Evolutionary conservation across 2,113 vertebrate genomes (phyloP), one percentile per base, ranked within the genome.

Genomic region (Tringa solitaria): DNA sequence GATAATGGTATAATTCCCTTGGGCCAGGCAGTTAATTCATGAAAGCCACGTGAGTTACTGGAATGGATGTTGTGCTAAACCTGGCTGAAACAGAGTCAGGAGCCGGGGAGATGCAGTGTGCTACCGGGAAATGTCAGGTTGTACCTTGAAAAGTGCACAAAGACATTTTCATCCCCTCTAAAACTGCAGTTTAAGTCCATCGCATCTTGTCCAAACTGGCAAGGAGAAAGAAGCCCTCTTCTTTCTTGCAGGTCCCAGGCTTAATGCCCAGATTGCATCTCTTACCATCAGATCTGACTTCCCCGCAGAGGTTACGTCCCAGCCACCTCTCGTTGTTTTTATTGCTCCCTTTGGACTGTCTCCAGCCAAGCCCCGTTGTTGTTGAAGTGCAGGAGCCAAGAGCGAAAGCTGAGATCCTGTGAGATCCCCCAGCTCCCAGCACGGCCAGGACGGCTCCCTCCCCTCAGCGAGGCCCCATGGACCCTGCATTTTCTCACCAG

Each of bases 401-500:
- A 43, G 12, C 3, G 6, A 70, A 78, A 9, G 4, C 23, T 61
- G 59, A 61, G 59, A 61, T 37, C 39, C 28, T 10, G 0, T 17
- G 50, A 10, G 18, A 32, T 51, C 18, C 15, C 8, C 37, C 27
- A 33, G 35, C 30, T 87, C 39, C 37, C 35, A 26, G 60, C 0
- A 0, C 5, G 24, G 73, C 50, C 0, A 0, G 39, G 50, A 56
- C 0, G 0, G 32, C 22, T 72, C 45, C n/a, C 28, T 54, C 14
- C 0, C 39, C 64, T 46, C 39, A 32, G 8, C 0, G 14, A 77
- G 63, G 22, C 9, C 22, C 41, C 30, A 11, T 1, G 1, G 23
- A 6, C 1, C 0, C 79, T 84, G 41, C 74, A 60, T 87, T 72
- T 7, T 1, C 33, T 79, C 12, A 1, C 46, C 61, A 79, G n/a